A percentile compares a stretch with the other conserved stretches of the same genome.
phyloP scores from a whole-genome alignment of 2,888 invertebrate genomes.

The Miltochrista miniata region DNA sequence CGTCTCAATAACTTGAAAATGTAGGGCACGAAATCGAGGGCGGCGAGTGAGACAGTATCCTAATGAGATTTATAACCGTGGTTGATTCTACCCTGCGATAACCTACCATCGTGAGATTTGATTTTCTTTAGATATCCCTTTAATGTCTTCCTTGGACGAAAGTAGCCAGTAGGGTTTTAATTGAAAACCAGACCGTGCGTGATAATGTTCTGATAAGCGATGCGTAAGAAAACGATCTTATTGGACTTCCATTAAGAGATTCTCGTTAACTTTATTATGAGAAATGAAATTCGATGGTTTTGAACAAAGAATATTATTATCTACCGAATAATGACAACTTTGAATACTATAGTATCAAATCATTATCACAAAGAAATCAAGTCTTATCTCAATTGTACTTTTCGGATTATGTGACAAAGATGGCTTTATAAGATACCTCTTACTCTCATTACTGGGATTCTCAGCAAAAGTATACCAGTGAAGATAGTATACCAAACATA shows the following conservation, averaged over 20 bases:
- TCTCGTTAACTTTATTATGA: not conserved
- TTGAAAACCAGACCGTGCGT: constrained; percentile 36
- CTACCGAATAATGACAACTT: too few species aligned
- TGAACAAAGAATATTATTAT: too few species aligned
- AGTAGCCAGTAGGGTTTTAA: constrained; percentile 39
- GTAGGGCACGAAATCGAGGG: constrained; percentile 55
- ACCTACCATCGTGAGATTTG: constrained; percentile 56
- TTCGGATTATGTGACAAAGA: too few species aligned
- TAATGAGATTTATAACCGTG: constrained; percentile 70
- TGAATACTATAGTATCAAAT: too few species aligned
- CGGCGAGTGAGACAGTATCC: constrained; percentile 47
- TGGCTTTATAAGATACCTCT: too few species aligned
- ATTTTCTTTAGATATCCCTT: constrained; percentile 61
- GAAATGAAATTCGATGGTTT: constrained; percentile 1
- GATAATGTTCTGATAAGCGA: constrained; percentile 13
- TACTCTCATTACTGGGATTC: too few species aligned
- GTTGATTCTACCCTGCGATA: constrained; percentile 60
- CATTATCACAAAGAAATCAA: too few species aligned
- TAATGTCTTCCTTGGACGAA: constrained; percentile 40
- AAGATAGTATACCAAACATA: too few species aligned
- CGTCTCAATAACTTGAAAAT: constrained; percentile 62
- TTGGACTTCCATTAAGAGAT: constrained; percentile 1
- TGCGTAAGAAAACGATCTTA: constrained; percentile 6
- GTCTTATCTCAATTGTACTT: too few species aligned
- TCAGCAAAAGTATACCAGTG: too few species aligned